Evolutionary conservation across 2,888 invertebrate species (phyloP), one percentile per base, ranked within the genome.

Genomic region (Strigamia maritima): DNA sequence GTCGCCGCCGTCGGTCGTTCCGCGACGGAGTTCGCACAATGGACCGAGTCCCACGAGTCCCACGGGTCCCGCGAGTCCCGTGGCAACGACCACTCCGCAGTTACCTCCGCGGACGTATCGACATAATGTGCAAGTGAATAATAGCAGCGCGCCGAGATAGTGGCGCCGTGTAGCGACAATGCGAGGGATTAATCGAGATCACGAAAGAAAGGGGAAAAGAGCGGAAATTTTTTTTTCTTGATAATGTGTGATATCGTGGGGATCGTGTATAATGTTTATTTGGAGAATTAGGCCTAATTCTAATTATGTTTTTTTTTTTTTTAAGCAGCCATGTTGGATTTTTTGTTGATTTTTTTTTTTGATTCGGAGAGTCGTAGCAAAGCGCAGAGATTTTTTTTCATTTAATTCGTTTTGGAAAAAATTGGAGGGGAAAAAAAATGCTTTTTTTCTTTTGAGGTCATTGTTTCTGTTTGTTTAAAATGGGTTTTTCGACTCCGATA

Each of bases 91-190:
- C 31, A 82, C 82, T 12, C 83, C 83, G n/a, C 82, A 81, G 54
- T 77, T 82, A 77, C 83, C 82, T 40, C 83, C 82, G 16, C 82
- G 82, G 70, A 83, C 83, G 22, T 82, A 82, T 75, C 78, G 82
- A 54, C 81, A 81, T n/a, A 81, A 80, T 26, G 79, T 81, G 26
- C 79, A 80, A 38, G 19, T n/a, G 44, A 60, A 44, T 26, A 81
- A 77, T 54, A 77, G 60, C 35, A 80, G 65, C 38, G 78, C 77
- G 10, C 80, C 80, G 0, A 80, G 81, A 79, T 81, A 80, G 40
- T 76, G 24, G 24, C 38, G 77, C 26, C 26, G 22, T 24, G 40
- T 8, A 26, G 40, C 38, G n/a, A 35, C 31, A 0, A 10, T 1
- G 10, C 8, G 38, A 16, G 10, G n/a, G 26, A 28, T n/a, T 16